Evolutionary conservation across 2,113 vertebrate genomes (phyloP).

Genomic region (Siphamia tubifer): DNA sequence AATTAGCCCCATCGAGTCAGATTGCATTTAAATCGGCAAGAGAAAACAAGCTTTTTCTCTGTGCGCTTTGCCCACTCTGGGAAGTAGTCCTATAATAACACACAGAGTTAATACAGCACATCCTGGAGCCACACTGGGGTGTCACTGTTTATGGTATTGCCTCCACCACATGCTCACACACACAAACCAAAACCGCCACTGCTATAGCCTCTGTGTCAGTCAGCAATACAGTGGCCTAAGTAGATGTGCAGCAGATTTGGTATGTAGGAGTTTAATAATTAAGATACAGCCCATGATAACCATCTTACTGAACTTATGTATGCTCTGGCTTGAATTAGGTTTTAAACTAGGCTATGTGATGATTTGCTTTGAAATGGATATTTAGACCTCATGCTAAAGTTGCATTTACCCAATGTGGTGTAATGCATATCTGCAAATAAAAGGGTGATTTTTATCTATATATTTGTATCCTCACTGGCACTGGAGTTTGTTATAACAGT

Average conservation of each 20-base stretch:
- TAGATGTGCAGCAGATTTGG: slow-evolving; percentile 6
- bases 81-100: slow-evolving; percentile 75
- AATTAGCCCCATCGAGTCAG: slow-evolving; percentile 80
- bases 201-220: slow-evolving; percentile 11
- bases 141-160: slow-evolving; percentile 53
- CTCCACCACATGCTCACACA: slow-evolving; percentile 4
- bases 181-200: slow-evolving; percentile 8
- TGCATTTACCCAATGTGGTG: not conserved
- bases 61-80: slow-evolving; percentile 62
- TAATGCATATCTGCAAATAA: not conserved
- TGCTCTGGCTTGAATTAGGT: slow-evolving; percentile 13
- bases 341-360: not conserved
- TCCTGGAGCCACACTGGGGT: slow-evolving; percentile 61
- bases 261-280: slow-evolving; percentile 16
- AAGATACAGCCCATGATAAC: not conserved
- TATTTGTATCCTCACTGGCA: not conserved
- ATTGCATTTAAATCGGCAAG: slow-evolving; percentile 80
- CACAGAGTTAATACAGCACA: slow-evolving; percentile 65
- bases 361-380: not conserved
- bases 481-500: not conserved
- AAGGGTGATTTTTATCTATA: not conserved
- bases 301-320: not conserved
- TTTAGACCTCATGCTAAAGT: not conserved
- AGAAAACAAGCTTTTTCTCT: slow-evolving; percentile 80
- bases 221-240: slow-evolving; percentile 5